Evolutionary conservation across 2,888 invertebrate species (phyloP).

Genomic region (Zaprionus obscuricornis): DNA sequence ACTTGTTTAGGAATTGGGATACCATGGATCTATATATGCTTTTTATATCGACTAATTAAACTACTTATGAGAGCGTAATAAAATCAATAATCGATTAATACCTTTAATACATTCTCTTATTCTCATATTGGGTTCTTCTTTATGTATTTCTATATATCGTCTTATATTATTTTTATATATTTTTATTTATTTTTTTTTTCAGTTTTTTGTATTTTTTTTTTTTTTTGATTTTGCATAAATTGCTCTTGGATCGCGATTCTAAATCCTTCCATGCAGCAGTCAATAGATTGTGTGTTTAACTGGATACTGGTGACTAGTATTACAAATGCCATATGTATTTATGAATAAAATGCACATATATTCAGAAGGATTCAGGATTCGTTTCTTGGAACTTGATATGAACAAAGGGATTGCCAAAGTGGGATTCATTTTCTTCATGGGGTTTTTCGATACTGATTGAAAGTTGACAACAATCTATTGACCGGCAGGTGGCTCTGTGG

Average conservation of each 20-base stretch:
- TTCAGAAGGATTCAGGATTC: too few species aligned
- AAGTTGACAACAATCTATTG: conserved; percentile 61
- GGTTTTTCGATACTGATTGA: conserved; percentile 4
- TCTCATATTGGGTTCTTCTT: conserved; percentile 12
- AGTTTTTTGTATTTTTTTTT: not conserved
- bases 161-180: not conserved
- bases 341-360: too few species aligned
- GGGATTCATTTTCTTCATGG: not conserved
- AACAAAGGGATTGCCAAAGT: conserved; percentile 68
- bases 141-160: not conserved
- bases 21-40: conserved; percentile 49
- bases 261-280: conserved; percentile 37
- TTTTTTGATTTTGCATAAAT: conserved; percentile 53
- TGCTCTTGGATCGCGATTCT: conserved; percentile 46
- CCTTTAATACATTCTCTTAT: conserved; percentile 36
- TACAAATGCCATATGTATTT: conserved; percentile 9
- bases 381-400: conserved; percentile 59
- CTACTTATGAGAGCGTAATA: conserved; percentile 34
- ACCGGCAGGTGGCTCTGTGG: conserved; percentile 51
- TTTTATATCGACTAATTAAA: conserved; percentile 40
- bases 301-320: conserved; percentile 4
- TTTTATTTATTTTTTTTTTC: not conserved
- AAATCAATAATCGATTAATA: conserved; percentile 33
- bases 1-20: conserved; percentile 52
- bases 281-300: conserved; percentile 61